Conservation (phyloP, 2,888 invertebrate genomes). For the Neoaliturus tenellus region DNA sequence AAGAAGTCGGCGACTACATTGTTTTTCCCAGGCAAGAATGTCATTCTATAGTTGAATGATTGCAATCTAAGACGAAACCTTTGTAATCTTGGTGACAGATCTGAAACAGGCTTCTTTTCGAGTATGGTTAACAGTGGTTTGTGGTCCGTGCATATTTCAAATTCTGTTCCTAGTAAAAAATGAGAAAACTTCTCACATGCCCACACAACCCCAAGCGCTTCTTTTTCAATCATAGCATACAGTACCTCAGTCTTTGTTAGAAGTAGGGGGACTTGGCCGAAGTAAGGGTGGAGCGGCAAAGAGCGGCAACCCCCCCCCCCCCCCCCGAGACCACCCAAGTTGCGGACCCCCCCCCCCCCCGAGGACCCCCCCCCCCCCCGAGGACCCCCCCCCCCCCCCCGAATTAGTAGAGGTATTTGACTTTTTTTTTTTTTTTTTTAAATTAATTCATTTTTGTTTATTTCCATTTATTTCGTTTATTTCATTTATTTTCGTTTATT, state of each 20-base stretch:
- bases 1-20: background rate
- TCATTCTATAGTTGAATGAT: slow-evolving; percentile 66
- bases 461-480: too few species aligned
- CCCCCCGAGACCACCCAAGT: too few species aligned
- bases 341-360: too few species aligned
- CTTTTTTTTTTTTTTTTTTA: too few species aligned
- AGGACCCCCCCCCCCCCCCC: too few species aligned
- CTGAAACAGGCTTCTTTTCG: slow-evolving; percentile 68
- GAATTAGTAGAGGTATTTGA: too few species aligned
- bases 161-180: slow-evolving; percentile 68
- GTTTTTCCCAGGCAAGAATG: slow-evolving; percentile 65
- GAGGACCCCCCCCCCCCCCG: too few species aligned
- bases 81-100: slow-evolving; percentile 70
- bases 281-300: too few species aligned
- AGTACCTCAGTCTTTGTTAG: slow-evolving; percentile 50
- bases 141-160: slow-evolving; percentile 70
- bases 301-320: too few species aligned
- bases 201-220: slow-evolving; percentile 69
- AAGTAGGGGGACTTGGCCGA: too few species aligned
- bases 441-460: too few species aligned
- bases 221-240: slow-evolving; percentile 65
- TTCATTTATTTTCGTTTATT: too few species aligned
- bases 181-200: slow-evolving; percentile 69
- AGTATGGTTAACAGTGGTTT: slow-evolving; percentile 70
- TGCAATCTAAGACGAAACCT: slow-evolving; percentile 66